Conservation (phyloP, 2,888 invertebrate species). For the Andrena camellia region DNA sequence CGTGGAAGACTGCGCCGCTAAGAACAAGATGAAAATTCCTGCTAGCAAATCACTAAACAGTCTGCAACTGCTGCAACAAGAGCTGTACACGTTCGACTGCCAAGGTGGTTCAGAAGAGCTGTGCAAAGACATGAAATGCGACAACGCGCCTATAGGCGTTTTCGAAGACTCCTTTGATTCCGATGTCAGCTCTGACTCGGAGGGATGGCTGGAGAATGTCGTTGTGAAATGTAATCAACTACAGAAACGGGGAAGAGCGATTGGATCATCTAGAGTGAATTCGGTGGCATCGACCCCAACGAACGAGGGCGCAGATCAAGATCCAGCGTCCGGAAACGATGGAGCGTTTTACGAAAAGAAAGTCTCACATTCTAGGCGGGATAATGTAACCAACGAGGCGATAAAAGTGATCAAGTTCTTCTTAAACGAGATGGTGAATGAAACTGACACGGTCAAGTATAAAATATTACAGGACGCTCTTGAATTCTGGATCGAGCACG, state of each 20-base stretch:
- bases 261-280: background rate
- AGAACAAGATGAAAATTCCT: conserved; percentile 80
- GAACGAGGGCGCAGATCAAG: background rate
- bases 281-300: conserved; percentile 2
- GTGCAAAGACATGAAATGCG: conserved; percentile 79
- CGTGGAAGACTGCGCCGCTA: conserved; percentile 79
- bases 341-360: conserved; percentile 25
- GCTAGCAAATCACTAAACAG: conserved; percentile 82
- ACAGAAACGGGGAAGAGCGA: conserved; percentile 16
- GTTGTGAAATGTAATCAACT: conserved; percentile 36
- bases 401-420: conserved; percentile 81
- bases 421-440: conserved; percentile 80
- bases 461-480: conserved; percentile 81
- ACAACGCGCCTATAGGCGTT: conserved; percentile 72
- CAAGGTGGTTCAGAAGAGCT: conserved; percentile 85
- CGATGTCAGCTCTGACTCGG: conserved; percentile 52
- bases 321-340: background rate
- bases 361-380: conserved; percentile 35
- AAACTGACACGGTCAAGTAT: conserved; percentile 77
- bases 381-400: conserved; percentile 64
- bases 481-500: conserved; percentile 85
- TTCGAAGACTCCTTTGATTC: conserved; percentile 74
- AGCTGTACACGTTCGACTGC: conserved; percentile 84
- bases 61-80: conserved; percentile 80
- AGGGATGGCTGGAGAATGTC: conserved; percentile 57